Evolutionary conservation across 2,888 invertebrate species (phyloP).

Genomic region (Acheta domesticus): DNA sequence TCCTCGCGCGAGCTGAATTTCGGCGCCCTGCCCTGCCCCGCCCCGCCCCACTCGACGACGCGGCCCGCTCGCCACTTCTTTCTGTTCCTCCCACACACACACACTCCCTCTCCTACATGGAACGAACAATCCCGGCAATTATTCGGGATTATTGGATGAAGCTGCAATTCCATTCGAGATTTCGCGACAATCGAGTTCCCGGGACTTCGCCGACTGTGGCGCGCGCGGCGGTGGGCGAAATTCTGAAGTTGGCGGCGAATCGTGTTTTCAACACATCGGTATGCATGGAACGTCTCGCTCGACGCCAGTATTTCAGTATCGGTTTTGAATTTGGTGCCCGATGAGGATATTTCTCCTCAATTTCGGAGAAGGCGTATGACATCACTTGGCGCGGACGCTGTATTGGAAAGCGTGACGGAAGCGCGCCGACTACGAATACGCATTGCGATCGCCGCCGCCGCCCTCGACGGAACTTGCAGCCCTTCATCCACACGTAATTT

Average conservation of each 20-base stretch:
- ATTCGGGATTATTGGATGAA: constrained; percentile 7
- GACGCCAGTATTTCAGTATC: not conserved
- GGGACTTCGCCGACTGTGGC: not conserved
- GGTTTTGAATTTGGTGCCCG: not conserved
- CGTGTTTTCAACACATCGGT: constrained; percentile 4
- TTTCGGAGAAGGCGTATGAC: not conserved
- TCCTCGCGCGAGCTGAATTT: too few relatives aligned
- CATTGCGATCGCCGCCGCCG: too few relatives aligned
- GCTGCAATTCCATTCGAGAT: constrained; percentile 18
- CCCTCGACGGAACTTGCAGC: too few relatives aligned
- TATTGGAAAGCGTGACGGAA: not conserved
- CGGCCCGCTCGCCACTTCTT: too few relatives aligned
- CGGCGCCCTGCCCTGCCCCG: too few relatives aligned
- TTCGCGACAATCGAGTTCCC: not conserved
- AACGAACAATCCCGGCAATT: not conserved
- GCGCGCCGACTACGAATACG: not conserved
- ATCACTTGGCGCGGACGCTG: not conserved
- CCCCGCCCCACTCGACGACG: too few relatives aligned
- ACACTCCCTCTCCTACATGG: not conserved
- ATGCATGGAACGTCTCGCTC: not conserved
- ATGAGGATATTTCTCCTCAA: constrained; percentile 9
- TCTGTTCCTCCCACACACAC: too few relatives aligned
- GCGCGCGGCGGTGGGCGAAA: not conserved
- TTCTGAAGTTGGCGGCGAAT: constrained; percentile 18
- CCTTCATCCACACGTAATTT: too few relatives aligned